A percentile compares a stretch with the other conserved stretches of the same genome.
These are phyloP conservation scores for Odontocerum albicorne DNA, from an alignment of 2,888 invertebrate genomes.

Conservation along the genomic window DNA sequence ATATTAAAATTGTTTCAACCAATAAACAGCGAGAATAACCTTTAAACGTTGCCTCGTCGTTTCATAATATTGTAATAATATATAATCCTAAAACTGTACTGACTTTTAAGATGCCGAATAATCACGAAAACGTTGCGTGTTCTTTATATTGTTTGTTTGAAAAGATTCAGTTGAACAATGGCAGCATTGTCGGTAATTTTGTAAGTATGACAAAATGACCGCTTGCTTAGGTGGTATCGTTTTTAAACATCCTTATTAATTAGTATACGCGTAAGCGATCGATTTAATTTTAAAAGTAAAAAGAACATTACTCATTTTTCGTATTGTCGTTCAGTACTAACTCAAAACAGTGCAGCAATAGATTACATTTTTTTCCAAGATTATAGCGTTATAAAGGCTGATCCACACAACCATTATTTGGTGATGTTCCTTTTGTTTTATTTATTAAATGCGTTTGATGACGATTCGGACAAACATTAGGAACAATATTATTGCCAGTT, in stretches of 20 bases:
- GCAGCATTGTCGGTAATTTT: too few relatives aligned
- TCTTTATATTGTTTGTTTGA: background rate
- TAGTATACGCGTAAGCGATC: too few relatives aligned
- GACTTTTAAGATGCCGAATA: background rate
- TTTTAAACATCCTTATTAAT: too few relatives aligned
- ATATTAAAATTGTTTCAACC: conserved; percentile 11
- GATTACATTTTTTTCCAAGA: background rate
- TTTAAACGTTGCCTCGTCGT: conserved; percentile 12
- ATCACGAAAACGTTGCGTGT: background rate
- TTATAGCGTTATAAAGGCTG: background rate
- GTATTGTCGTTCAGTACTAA: background rate
- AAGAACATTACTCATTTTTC: conserved; percentile 3
- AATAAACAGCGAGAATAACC: conserved; percentile 13
- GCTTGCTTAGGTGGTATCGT: too few relatives aligned
- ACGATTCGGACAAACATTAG: background rate
- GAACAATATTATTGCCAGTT: too few relatives aligned
- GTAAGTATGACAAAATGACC: too few relatives aligned
- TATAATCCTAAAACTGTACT: conserved; percentile 3
- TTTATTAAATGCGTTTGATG: background rate
- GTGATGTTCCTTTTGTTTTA: background rate
- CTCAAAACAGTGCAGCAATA: conserved; percentile 3
- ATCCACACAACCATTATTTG: background rate
- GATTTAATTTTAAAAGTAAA: too few relatives aligned
- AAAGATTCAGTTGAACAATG: background rate
- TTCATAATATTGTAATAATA: background rate